phyloP scores from a whole-genome alignment of 2,888 invertebrate genomes.

The Balanococcus diminutus region DNA sequence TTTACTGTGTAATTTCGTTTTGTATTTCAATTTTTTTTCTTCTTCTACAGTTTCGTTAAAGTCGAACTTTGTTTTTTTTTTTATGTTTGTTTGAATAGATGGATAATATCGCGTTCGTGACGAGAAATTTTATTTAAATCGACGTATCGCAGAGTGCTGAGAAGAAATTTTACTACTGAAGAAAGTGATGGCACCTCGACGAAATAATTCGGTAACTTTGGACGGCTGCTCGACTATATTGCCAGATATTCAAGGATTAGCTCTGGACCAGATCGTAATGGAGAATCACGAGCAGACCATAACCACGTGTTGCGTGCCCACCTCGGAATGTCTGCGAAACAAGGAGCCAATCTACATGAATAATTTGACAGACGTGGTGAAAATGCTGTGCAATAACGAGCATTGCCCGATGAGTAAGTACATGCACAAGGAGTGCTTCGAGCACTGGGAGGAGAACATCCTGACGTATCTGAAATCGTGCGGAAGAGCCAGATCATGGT shows the following conservation, averaged over 20 bases:
- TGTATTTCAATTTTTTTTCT: neutral
- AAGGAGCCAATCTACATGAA: conserved; percentile 67
- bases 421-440: conserved; percentile 96
- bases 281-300: conserved; percentile 61
- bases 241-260: conserved; percentile 58
- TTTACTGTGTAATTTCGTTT: neutral
- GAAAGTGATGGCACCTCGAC: conserved; percentile 59
- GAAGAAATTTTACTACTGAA: neutral
- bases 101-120: neutral
- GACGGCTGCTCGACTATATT: conserved; percentile 15
- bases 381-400: conserved; percentile 94
- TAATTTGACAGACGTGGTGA: conserved; percentile 74
- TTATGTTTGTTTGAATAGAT: neutral
- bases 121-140: neutral
- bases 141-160: neutral
- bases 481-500: conserved; percentile 92
- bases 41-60: no score
- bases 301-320: conserved; percentile 75
- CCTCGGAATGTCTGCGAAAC: conserved; percentile 77
- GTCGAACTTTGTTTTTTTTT: neutral
- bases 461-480: conserved; percentile 87
- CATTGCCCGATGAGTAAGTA: conserved; percentile 84
- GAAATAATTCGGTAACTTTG: conserved; percentile 58
- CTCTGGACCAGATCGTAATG: conserved; percentile 58
- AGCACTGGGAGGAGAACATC: conserved; percentile 89